Conservation (phyloP, 2,888 invertebrate species). For the Coremacera marginata region DNA sequence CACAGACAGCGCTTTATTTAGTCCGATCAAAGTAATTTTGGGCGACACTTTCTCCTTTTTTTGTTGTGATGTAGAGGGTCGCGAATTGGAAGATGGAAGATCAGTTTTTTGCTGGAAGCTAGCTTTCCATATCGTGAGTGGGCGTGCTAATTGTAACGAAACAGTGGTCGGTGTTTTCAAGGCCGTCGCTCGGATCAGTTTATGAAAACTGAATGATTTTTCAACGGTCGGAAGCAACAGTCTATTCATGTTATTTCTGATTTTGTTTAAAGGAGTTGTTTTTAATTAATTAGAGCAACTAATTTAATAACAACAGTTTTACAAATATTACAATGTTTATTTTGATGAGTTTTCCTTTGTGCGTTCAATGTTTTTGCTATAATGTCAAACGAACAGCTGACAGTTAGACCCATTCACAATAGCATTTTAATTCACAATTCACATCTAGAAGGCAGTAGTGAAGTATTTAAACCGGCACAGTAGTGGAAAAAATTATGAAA, state of each 20-base stretch:
- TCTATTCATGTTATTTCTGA: background rate
- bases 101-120: background rate
- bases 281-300: too few relatives aligned
- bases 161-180: background rate
- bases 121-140: background rate
- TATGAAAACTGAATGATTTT: background rate
- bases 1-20: constrained; percentile 73
- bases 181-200: background rate
- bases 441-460: too few relatives aligned
- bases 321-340: too few relatives aligned
- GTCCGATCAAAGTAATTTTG: constrained; percentile 77
- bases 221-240: background rate
- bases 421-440: too few relatives aligned
- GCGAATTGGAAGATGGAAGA: background rate
- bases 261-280: background rate
- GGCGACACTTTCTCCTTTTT: constrained; percentile 30
- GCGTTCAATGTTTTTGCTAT: too few relatives aligned
- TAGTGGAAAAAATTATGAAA: too few relatives aligned
- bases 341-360: too few relatives aligned
- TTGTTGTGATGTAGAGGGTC: background rate
- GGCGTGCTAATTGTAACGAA: background rate
- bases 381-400: too few relatives aligned
- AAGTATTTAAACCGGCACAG: too few relatives aligned
- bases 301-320: background rate
- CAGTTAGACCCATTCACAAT: too few relatives aligned